These are phyloP conservation scores for Hipparchia sbordonii DNA, from an alignment of 2,888 invertebrate species.

Conservation along the genomic window DNA sequence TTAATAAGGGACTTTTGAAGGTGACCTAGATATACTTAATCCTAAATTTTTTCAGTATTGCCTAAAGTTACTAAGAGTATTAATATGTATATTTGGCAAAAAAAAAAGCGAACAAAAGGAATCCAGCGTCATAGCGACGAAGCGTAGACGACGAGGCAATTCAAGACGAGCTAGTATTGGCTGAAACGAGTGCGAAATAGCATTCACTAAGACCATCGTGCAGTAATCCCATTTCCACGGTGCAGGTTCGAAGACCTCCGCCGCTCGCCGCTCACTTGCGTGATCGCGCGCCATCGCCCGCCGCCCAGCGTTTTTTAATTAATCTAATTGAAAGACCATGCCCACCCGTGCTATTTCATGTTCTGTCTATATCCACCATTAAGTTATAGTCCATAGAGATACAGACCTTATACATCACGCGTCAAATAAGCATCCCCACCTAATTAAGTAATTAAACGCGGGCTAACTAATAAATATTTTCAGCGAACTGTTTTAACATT, in stretches of 20 bases:
- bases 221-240: slow-evolving; percentile 78
- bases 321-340: slow-evolving; percentile 66
- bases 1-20: no score
- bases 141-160: slow-evolving; percentile 33
- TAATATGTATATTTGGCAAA: not conserved
- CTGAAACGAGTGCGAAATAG: slow-evolving; percentile 66
- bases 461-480: no score
- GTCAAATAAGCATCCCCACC: not conserved
- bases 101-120: slow-evolving; percentile 26
- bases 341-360: slow-evolving; percentile 45
- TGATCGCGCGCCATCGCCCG: slow-evolving; percentile 54
- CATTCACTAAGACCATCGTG: slow-evolving; percentile 63
- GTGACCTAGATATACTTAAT: no score
- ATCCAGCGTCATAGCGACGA: slow-evolving; percentile 36
- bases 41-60: no score
- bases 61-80: no score
- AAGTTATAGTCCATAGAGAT: not conserved
- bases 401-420: not conserved
- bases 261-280: slow-evolving; percentile 52
- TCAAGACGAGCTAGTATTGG: slow-evolving; percentile 52
- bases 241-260: slow-evolving; percentile 70
- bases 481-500: no score
- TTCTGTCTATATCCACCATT: slow-evolving; percentile 7
- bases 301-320: slow-evolving; percentile 55
- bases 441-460: not conserved